Evolutionary conservation across 2,113 vertebrate species (phyloP).

Genomic region (Triplophysa dalaica): DNA sequence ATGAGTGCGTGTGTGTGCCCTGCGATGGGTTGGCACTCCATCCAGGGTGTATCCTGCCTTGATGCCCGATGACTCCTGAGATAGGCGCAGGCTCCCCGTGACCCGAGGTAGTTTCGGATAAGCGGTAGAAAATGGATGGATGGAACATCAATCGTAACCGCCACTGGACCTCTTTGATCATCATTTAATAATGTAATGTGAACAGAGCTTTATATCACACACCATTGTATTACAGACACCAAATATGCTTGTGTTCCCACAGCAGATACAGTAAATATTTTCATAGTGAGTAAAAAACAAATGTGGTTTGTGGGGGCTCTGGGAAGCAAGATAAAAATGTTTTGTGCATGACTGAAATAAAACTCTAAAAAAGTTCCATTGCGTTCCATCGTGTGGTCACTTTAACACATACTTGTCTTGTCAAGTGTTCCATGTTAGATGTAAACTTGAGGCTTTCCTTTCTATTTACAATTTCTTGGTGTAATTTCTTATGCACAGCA

Average conservation of each 20-base stretch:
- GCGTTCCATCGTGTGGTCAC: not conserved
- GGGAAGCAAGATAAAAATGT: not conserved
- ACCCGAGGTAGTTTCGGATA: too few species aligned
- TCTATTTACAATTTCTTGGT: too few species aligned
- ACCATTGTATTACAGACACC: not conserved
- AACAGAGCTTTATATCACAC: not conserved
- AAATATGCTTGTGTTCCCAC: not conserved
- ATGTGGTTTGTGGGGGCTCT: not conserved
- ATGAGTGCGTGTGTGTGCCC: too few species aligned
- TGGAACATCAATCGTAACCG: not conserved
- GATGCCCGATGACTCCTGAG: too few species aligned
- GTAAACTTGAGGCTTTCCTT: not conserved
- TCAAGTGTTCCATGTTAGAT: not conserved
- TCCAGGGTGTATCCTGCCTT: too few species aligned
- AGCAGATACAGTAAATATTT: not conserved
- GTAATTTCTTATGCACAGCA: too few species aligned
- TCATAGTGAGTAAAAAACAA: constrained; percentile 2
- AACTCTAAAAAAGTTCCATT: not conserved
- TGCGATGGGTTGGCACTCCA: too few species aligned
- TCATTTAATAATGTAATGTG: not conserved
- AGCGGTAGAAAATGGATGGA: too few species aligned
- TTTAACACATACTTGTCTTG: too few species aligned
- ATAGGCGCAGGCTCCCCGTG: too few species aligned
- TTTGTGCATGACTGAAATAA: not conserved
- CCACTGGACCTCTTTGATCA: not conserved